These are phyloP conservation scores for Halcyon senegalensis DNA, from an alignment of 2,113 vertebrate species.

Conservation along the genomic window DNA sequence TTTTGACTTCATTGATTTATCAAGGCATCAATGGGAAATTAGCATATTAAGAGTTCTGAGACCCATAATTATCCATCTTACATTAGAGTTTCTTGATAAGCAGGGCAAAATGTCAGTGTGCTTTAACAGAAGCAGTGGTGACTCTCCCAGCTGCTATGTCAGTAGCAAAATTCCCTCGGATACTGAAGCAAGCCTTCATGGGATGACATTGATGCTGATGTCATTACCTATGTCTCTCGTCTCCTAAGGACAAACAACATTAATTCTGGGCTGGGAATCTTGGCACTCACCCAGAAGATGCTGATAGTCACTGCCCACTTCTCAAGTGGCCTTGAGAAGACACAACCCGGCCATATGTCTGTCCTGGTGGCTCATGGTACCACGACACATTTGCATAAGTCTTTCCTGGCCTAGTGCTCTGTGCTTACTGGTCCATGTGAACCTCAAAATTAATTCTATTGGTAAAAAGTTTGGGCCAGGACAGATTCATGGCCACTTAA, in stretches of 20 bases:
- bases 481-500: not conserved
- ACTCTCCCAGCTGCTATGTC: not conserved
- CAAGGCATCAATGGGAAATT: not conserved
- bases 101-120: not conserved
- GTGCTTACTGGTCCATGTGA: not conserved
- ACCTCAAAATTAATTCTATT: not conserved
- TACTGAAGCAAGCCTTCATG: not conserved
- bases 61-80: not conserved
- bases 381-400: fast-evolving
- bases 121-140: not conserved
- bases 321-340: not conserved
- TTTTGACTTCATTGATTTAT: conserved; percentile 35
- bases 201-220: not conserved
- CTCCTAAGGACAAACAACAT: not conserved
- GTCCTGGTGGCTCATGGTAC: not conserved
- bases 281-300: not conserved
- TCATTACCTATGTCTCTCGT: not conserved
- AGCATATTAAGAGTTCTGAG: not conserved
- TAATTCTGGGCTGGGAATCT: not conserved
- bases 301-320: not conserved
- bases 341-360: fast-evolving
- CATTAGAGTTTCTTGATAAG: not conserved
- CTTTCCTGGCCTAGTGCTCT: not conserved
- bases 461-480: not conserved
- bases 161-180: not conserved